Evolutionary conservation across 1,140 invertebrate species (phyloP), one percentile per base, ranked within the genome.

Genomic region (Contarinia nasturtii): DNA sequence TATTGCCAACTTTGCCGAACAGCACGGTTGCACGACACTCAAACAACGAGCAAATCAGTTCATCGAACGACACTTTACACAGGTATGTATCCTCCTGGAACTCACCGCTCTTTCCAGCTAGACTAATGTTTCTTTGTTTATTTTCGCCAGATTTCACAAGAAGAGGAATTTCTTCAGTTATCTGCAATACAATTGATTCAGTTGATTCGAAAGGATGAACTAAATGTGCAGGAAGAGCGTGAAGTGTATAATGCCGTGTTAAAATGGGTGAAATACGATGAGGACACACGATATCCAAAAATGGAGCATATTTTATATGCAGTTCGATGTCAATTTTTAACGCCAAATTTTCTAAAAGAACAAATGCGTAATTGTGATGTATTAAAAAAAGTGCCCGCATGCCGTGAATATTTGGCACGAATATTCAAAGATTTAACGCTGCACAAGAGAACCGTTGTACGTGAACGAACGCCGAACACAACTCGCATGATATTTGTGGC

Each of bases 161-260:
- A 87, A 61, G 87, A 92, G 63, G 89, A 93, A 65, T 93, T 92
- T 58, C 65, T 91, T 2, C 83, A 88, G 54, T 59, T 92, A 19
- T 81, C 76, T 1, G 71, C 77, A 0, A 76, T 80, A 54, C 85
- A 92, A 58, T 57, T 93, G 47, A 77, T 91, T 45, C 71, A 73
- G 14, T 71, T 83, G 2, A 86, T 92, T 18, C 72, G 82, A 53
- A 82, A 86, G 55, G 88, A 93, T 57, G 86, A 90, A 59, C 60
- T 93, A 0, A 91, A 90, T 62, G 86, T 93, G 0, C 76, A 83
- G 53, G 88, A 89, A 57, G 89, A 93, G 57, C 75, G 81, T 21
- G 86, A 93, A 65, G 88, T 89, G 1, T 94, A 91, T 57, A 85
- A 88, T 57, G 86, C 88, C 11, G 88, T 93, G 11, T 67, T 93